phyloP scores from a whole-genome alignment of 2,888 invertebrate genomes.

The Trachelus stipa region DNA sequence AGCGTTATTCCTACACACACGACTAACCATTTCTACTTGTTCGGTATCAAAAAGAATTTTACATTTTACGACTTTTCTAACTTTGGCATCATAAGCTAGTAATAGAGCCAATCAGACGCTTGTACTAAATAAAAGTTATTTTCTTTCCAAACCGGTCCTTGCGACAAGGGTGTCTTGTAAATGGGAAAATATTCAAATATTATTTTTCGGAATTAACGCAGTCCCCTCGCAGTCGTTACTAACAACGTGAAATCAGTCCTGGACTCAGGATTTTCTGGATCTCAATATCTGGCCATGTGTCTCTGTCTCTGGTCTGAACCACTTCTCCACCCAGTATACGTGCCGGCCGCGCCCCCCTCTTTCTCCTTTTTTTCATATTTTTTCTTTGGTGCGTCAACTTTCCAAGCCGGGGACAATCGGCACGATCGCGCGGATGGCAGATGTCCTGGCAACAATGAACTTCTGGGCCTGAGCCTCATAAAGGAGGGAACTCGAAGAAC shows the following conservation, averaged over 20 bases:
- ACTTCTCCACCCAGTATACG: background rate
- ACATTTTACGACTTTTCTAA: background rate
- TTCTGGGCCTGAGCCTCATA: constrained; percentile 33
- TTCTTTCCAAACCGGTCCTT: background rate
- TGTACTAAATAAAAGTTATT: background rate
- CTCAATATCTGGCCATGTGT: background rate
- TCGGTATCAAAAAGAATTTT: background rate
- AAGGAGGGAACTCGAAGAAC: constrained; percentile 57
- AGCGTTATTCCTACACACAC: background rate
- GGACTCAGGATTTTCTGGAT: background rate
- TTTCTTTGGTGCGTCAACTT: background rate
- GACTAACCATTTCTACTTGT: background rate
- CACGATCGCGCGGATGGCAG: constrained; percentile 59
- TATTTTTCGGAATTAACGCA: background rate
- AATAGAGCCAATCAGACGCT: background rate
- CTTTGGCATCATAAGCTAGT: background rate
- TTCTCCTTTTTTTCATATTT: background rate
- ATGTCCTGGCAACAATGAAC: constrained; percentile 64
- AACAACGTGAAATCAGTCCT: background rate
- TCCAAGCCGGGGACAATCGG: constrained; percentile 64
- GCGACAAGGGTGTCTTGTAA: background rate
- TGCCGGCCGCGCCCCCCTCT: background rate
- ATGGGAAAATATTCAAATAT: background rate
- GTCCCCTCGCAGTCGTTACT: background rate
- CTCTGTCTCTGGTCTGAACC: background rate